Evolutionary conservation across 2,113 vertebrate genomes (phyloP).

Genomic region (Forbesichthys agassizii): DNA sequence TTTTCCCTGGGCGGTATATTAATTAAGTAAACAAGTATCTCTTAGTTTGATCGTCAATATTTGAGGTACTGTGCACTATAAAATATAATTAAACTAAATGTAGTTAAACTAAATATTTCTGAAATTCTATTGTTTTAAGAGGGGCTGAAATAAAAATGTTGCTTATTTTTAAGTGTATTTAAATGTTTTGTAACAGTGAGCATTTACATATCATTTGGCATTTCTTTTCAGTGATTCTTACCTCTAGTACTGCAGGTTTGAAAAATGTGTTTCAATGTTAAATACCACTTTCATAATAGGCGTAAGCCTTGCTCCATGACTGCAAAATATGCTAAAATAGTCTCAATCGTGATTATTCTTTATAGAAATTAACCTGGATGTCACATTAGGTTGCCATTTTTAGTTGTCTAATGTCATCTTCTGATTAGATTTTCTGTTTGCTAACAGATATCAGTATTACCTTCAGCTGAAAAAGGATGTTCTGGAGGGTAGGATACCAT

Average conservation of each 20-base stretch:
- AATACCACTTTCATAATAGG: not conserved
- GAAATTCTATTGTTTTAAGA: too few species aligned
- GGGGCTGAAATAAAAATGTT: too few species aligned
- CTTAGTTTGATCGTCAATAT: not conserved
- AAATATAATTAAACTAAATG: too few species aligned
- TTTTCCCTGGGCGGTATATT: not conserved
- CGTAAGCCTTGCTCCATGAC: not conserved
- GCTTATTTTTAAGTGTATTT: too few species aligned
- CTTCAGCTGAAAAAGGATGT: conserved; percentile 97
- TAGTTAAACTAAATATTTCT: too few species aligned
- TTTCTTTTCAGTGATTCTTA: too few species aligned
- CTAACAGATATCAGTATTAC: conserved; percentile 96
- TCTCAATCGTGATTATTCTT: not conserved
- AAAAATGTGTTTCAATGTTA: not conserved
- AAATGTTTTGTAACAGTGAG: too few species aligned
- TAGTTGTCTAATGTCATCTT: not conserved
- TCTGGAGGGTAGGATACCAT: conserved; percentile 92
- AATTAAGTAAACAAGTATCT: not conserved
- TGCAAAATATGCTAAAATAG: not conserved
- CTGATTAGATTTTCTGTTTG: conserved; percentile 1
- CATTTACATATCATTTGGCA: too few species aligned
- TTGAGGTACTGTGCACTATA: too few species aligned
- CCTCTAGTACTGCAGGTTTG: too few species aligned
- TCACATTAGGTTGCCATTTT: not conserved
- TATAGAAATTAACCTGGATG: not conserved